Conservation (phyloP, 2,113 vertebrate species). For the Neodon shergylaensis region DNA sequence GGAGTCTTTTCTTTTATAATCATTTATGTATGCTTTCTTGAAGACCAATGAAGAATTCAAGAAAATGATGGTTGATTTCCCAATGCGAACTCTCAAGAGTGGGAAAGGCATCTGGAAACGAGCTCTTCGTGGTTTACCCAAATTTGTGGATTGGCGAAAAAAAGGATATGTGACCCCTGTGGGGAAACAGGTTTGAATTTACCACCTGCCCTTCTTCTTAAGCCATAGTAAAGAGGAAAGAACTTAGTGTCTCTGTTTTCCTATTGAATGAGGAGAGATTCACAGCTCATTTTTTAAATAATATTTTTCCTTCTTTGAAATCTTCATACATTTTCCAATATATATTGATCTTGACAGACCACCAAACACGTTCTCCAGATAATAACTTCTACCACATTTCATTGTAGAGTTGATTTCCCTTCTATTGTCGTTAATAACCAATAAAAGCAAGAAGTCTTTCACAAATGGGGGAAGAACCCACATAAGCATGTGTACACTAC, state of each 20-base stretch:
- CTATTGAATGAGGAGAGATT: background rate
- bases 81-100: too few species aligned
- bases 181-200: background rate
- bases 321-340: background rate
- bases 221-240: background rate
- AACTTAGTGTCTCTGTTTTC: background rate
- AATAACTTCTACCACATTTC: too few species aligned
- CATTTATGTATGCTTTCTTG: background rate
- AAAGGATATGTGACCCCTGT: background rate
- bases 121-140: background rate
- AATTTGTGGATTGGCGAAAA: background rate
- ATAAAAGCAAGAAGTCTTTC: background rate
- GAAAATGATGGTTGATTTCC: background rate
- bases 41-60: background rate
- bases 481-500: background rate
- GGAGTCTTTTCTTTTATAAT: background rate
- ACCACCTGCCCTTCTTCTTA: background rate
- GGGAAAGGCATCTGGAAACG: background rate
- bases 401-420: background rate
- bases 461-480: background rate
- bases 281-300: background rate
- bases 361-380: background rate
- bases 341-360: background rate
- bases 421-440: background rate
- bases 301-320: background rate